Evolutionary conservation across 2,113 vertebrate species (phyloP), one percentile per base, ranked within the genome.

Genomic region (Corvus moneduloides): DNA sequence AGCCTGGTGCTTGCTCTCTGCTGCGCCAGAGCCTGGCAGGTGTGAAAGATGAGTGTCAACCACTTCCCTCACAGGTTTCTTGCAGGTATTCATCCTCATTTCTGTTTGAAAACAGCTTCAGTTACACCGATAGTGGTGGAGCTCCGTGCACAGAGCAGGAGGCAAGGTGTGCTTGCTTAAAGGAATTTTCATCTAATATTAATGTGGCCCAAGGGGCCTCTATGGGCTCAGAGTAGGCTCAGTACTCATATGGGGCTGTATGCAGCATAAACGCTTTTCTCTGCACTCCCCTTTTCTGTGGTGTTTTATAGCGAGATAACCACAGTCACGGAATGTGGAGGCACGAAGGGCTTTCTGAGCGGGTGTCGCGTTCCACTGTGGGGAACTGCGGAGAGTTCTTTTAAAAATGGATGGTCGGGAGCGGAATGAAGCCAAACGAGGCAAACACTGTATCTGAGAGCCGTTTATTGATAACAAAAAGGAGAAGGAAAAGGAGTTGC

Each of bases 101-200:
- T 51, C 48, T 63, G 28, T 44, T 48, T 52, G 69, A 20, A 20
- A 87, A 22, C 44, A 44, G 39, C 49, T 52, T 67, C 24, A 27
- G 0, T 82, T 35, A 7, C 8, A 37, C 64, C 0, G 0, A 1
- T 21, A 19, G 52, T 0, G 16, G 6, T 16, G 44, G 43, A 63
- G 48, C 39, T 58, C 51, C 2, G 0, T 8, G 56, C 44, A 10
- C 23, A 12, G 33, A 0, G 3, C 37, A 30, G 91, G 49, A 63
- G 75, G 17, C 7, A 35, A 76, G 49, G 17, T 1, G 5, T 67
- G 39, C 77, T 81, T 22, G 27, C 69, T 62, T 43, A 37, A 74
- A 80, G 73, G 52, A 1, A 55, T 73, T 81, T 51, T 39, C 76
- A 39, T 59, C 46, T 48, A 28, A n/a, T 63, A n/a, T 28, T 66